Evolutionary conservation across 2,797 vertebrate species (phyloP), one percentile per base, ranked within the genome.

Genomic region (Myripristis murdjan): DNA sequence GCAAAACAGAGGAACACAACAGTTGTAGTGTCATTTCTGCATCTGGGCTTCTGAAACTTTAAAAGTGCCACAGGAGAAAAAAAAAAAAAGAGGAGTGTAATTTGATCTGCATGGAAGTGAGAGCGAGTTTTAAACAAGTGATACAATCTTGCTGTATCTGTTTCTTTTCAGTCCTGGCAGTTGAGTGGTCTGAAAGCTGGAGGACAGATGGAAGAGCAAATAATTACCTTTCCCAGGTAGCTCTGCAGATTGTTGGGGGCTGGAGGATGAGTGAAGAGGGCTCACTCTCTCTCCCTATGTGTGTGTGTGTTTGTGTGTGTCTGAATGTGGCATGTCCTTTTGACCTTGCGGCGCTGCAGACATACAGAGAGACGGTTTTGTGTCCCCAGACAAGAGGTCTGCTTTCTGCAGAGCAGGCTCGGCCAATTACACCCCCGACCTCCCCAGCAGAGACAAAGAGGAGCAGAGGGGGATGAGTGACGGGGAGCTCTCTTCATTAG

Each of bases 171-270:
- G 65, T 44, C 23, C 41, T 35, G 70, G 56, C 70, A 73, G 68
- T 56, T 76, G 73, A 87, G 72, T 64, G 49, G 41, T 70, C 78
- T 87, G 87, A 90, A 84, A 90, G 79, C 73, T 51, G 44, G 58
- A 86, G 80, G 83, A 93, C 68, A 88, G 87, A 92, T 77, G 86
- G 69, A 46, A 92, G 90, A 90, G 87, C 87, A 92, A 94, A 93
- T 92, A 93, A 93, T 93, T 89, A 90, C 90, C 85, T 93, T 94
- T 91, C 91, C 84, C 90, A 90, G 92, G 91, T 92, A 91, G 87
- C 82, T 59, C 71, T 68, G 66, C 56, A 77, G 70, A 89, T 89
- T 90, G 87, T 89, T 64, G 68, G 64, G 76, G 80, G 64, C 58
- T 73, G 67, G 28, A 73, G 77, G 81, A 89, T 92, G 89, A 91